Percentiles rank a stretch among this genome's conserved stretches.
phyloP scores from a whole-genome alignment of 2,888 invertebrate species.

The Volucella inflata region DNA sequence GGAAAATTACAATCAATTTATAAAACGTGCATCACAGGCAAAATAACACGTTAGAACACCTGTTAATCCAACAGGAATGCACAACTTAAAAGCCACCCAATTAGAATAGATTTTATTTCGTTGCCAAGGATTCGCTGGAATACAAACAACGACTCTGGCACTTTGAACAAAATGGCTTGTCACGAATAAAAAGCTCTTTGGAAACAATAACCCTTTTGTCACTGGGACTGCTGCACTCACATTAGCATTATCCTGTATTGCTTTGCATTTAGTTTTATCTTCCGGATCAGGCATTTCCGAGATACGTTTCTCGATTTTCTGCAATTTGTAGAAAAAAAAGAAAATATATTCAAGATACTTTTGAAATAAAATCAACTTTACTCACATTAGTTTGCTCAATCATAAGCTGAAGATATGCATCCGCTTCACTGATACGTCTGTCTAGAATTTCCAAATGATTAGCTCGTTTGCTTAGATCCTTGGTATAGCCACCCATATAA shows the following conservation, averaged over 20 bases:
- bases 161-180: no score
- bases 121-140: conserved; percentile 74
- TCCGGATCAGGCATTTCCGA: conserved; percentile 87
- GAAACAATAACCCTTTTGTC: background rate
- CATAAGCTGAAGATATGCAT: conserved; percentile 97
- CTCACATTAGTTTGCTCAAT: conserved; percentile 94
- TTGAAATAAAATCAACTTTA: conserved; percentile 31
- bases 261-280: conserved; percentile 88
- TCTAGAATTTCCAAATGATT: conserved; percentile 89
- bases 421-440: conserved; percentile 96
- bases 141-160: conserved; percentile 72
- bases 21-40: conserved; percentile 10
- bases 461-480: conserved; percentile 83
- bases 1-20: conserved; percentile 33
- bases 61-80: conserved; percentile 49
- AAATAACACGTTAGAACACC: conserved; percentile 25
- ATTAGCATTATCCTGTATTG: conserved; percentile 90
- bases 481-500: conserved; percentile 83
- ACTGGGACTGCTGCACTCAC: conserved; percentile 85
- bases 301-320: conserved; percentile 89
- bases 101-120: conserved; percentile 11
- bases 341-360: conserved; percentile 49
- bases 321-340: conserved; percentile 60
- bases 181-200: background rate
- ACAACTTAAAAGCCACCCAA: conserved; percentile 1